These are phyloP conservation scores for Peromyscus melanophrys DNA, from an alignment of 2,797 vertebrate genomes.

Conservation along the genomic window DNA sequence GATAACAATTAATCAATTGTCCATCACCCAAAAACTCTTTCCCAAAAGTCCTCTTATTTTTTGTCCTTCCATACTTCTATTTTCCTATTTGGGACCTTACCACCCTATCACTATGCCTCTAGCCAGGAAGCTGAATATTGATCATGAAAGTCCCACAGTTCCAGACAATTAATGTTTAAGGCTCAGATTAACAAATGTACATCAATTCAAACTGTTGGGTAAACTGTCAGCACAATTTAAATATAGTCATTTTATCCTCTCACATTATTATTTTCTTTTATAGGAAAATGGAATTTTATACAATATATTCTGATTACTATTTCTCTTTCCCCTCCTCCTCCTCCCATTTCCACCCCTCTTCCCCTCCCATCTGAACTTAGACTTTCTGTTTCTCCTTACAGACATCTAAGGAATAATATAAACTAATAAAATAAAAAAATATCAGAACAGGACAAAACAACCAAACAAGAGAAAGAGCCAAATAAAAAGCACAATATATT, in stretches of 20 bases:
- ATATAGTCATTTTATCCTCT: not conserved
- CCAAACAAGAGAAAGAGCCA: not conserved
- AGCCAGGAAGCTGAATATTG: not conserved
- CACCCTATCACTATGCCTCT: not conserved
- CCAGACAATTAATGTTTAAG: not conserved
- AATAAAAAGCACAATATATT: not conserved
- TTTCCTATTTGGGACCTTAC: not conserved
- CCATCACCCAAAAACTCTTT: not conserved
- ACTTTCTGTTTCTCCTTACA: not conserved
- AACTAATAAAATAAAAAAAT: not conserved
- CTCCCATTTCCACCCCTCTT: not conserved
- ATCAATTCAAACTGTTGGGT: not conserved
- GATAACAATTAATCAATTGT: not conserved
- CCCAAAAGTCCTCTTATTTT: not conserved
- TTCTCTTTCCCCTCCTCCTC: no score
- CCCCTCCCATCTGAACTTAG: not conserved
- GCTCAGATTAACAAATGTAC: not conserved
- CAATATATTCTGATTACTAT: not conserved
- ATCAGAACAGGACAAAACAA: not conserved
- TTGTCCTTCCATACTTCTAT: not conserved
- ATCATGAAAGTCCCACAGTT: not conserved
- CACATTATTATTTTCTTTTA: not conserved
- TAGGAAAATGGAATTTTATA: not conserved
- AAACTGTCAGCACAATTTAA: not conserved
- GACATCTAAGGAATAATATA: not conserved